These are phyloP conservation scores for Macrosteles quadrilineatus DNA, from an alignment of 1,140 invertebrate genomes.

Conservation along the genomic window DNA sequence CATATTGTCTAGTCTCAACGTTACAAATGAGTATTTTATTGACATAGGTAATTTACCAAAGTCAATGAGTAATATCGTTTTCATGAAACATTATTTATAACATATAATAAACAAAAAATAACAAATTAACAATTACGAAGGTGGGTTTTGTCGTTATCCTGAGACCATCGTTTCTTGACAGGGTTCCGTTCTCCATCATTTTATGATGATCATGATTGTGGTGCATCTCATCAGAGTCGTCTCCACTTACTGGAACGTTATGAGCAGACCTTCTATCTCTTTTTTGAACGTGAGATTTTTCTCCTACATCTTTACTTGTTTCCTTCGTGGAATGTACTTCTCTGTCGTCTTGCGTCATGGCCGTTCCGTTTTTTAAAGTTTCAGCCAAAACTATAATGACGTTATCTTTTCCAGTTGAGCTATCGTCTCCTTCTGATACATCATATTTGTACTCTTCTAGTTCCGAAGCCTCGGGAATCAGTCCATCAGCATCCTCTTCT, in stretches of 20 bases:
- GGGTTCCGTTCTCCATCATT: not conserved
- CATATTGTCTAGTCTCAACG: no score
- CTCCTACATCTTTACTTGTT: constrained; percentile 34
- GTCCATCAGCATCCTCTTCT: constrained; percentile 17
- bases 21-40: no score
- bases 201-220: constrained; percentile 36
- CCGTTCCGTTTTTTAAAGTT: constrained; percentile 1
- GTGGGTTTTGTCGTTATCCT: not conserved
- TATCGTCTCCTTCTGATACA: not conserved
- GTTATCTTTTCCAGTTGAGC: not conserved
- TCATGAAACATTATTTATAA: no score
- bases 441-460: constrained; percentile 1
- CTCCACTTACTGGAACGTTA: constrained; percentile 42
- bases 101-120: not conserved
- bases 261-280: constrained; percentile 48
- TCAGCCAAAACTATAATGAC: constrained; percentile 21
- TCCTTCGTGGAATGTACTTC: constrained; percentile 27
- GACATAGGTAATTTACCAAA: no score
- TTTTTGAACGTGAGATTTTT: constrained; percentile 27
- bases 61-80: no score
- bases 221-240: constrained; percentile 35
- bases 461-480: constrained; percentile 10
- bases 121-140: not conserved
- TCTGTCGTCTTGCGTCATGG: not conserved
- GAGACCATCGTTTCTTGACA: not conserved